phyloP scores from a whole-genome alignment of 1,140 invertebrate species.

The Apis dorsata region DNA sequence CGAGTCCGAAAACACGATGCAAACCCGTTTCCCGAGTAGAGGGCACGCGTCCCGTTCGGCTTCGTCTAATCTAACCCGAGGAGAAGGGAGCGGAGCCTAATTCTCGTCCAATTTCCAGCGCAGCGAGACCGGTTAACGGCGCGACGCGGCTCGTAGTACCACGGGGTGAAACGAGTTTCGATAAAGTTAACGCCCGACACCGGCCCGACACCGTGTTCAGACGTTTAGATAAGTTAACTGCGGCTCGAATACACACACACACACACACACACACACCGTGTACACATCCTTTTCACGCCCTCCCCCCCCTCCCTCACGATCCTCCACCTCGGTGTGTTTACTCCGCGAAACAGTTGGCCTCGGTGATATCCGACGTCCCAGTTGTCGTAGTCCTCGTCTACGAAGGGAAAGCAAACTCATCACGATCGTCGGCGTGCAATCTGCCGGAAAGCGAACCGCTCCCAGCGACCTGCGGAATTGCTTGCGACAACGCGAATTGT shows the following conservation, averaged over 20 bases:
- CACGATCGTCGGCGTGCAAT: conserved; percentile 58
- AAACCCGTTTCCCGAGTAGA: not conserved
- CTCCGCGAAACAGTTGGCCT: conserved; percentile 46
- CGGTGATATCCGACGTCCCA: conserved; percentile 47
- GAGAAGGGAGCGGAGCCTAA: conserved; percentile 68
- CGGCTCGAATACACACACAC: not conserved
- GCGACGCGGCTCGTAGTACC: conserved; percentile 55
- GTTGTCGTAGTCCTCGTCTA: conserved; percentile 13
- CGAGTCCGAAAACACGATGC: conserved; percentile 25
- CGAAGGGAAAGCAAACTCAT: conserved; percentile 60
- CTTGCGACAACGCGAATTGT: conserved; percentile 59
- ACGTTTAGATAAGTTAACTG: conserved; percentile 70
- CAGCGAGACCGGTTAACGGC: conserved; percentile 48
- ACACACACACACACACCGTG: not conserved
- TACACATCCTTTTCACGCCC: not conserved
- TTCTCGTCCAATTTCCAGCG: conserved; percentile 69
- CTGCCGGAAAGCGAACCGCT: conserved; percentile 55
- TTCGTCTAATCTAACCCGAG: conserved; percentile 68
- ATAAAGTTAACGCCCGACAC: conserved; percentile 69
- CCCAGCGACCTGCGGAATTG: conserved; percentile 54
- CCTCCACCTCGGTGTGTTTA: conserved; percentile 23
- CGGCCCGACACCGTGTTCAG: conserved; percentile 52
- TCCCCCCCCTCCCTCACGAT: not conserved
- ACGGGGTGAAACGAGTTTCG: conserved; percentile 70
- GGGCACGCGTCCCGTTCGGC: conserved; percentile 3